Evolutionary conservation across 1,140 invertebrate species (phyloP), one percentile per base, ranked within the genome.

Genomic region (Stenopsyche tienmushanensis): DNA sequence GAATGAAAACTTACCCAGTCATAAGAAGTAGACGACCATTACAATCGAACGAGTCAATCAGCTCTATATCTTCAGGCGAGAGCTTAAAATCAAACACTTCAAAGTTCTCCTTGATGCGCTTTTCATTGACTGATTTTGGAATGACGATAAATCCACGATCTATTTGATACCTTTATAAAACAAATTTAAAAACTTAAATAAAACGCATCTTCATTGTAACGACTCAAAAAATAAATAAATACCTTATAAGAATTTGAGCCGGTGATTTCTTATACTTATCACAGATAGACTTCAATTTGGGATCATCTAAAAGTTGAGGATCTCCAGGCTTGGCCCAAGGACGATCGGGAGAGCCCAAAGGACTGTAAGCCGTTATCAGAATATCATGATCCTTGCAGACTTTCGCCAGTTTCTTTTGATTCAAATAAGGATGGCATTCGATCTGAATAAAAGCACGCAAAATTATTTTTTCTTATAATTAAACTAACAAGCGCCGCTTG

Each of bases 371-470:
- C 2, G 85, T 88, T 0, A 90, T 66, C 3, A 73, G 69, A 49
- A 91, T 86, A 17, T 80, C 78, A 9, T 81, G 76, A 3, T 73
- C 53, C 60, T 79, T 75, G 76, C 88, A 90, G 71, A 82, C 86
- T 8, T 85, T 77, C 21, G 82, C 73, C 44, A 91, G 73, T 53
- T 82, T 78, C 1, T 74, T 75, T 73, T 91, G 88, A 65, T 84
- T 86, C 42, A 90, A 75, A 72, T 89, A 91, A 0, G 86, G 87
- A 76, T 92, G 89, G 67, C 85, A 85, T 76, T 93, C 91, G 47
- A 83, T 73, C 82, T 84, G 41, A 39, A 65, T 29, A 13, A 60
- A 10, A 3, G 10, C 18, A 21, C 21, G 47, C 2, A 20, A n/a
- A 23, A 18, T 50, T 2, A 21, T 50, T 3, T 20, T 50, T 5